Base-by-base conservation (phyloP, 35 echinoderm and acorn worm species). In the Ophiothrix spiculata region DNA sequence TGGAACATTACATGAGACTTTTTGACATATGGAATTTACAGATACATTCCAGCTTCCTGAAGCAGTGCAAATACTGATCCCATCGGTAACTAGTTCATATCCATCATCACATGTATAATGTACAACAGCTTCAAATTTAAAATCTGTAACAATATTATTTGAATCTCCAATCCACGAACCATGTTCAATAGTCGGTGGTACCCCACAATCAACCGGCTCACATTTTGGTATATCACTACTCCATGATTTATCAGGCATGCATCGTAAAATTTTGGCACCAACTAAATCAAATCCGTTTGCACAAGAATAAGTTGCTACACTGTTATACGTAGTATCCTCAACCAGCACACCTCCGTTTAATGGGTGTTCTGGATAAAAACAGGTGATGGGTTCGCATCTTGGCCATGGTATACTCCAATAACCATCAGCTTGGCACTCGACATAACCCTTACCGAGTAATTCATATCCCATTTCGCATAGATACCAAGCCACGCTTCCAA, bases 41-140 rank as follows among this genome's bases (percentile, higher is more conserved):
- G 76, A 80, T 33, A 82, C 13, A 37, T 88, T 93, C 92, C 92
- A 93, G 0, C 74, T 85, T 10, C 92, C 92, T 38, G 42, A 80
- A 2, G 81, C 75, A 23, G 69, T 37, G 63, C 92, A 93, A 19
- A 93, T 56, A 4, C 85, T 33, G 1, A 4, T 84, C n/a, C 46
- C 56, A 23, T 80, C 39, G 63, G 84, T 77, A 23, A 76, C 63
- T 6, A 92, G 64, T 36, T 82, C 39, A 54, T 75, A 92, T 36
- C 85, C 84, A 34, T 76, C 32, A 0, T 15, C 19, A 33, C 90
- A 92, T 4, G 60, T 40, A 36, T 81, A 79, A 12, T 31, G 35
- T 6, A 64, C 32, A 17, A 77, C 37, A 28, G 39, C n/a, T 28
- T 32, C 75, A 46, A 33, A 86, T 16, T 33, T 35, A 37, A 74